Conservation (phyloP, 35 echinoderm and acorn worm genomes). For the Apostichopus parvimensis region DNA sequence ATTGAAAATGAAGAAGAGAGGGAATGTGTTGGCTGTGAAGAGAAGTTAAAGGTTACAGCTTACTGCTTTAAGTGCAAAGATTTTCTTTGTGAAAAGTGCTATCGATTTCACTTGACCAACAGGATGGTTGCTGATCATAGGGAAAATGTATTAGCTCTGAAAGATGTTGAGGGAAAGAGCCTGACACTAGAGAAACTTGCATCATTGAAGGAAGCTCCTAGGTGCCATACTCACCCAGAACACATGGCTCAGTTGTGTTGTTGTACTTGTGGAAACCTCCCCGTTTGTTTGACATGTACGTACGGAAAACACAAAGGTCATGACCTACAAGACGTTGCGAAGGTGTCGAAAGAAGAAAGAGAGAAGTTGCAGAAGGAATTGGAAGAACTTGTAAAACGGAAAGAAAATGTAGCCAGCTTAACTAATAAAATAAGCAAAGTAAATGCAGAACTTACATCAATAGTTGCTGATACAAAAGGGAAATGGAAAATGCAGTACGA, state of each 20-base stretch:
- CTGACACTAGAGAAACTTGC: background rate
- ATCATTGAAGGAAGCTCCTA: background rate
- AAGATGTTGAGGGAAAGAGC: background rate
- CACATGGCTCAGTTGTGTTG: background rate
- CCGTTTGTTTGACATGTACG: background rate
- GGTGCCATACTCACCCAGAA: background rate
- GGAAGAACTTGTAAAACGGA: no score
- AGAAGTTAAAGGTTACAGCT: background rate
- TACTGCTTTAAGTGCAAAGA: conserved; percentile 36
- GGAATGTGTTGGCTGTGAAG: conserved; percentile 15
- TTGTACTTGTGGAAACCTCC: background rate
- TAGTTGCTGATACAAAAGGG: no score
- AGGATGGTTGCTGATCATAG: background rate
- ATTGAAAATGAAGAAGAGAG: background rate
- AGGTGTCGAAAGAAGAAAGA: no score
- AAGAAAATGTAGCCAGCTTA: no score
- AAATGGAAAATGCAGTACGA: no score
- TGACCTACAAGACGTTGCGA: background rate
- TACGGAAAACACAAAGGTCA: background rate
- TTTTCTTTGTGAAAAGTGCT: conserved; percentile 4
- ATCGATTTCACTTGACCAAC: conserved; percentile 9
- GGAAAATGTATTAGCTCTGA: background rate
- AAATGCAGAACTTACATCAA: no score
- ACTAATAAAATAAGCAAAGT: no score
- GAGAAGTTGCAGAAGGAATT: no score